Evolutionary conservation across 1,140 invertebrate genomes (phyloP).

Genomic region (Fopius arisanus): DNA sequence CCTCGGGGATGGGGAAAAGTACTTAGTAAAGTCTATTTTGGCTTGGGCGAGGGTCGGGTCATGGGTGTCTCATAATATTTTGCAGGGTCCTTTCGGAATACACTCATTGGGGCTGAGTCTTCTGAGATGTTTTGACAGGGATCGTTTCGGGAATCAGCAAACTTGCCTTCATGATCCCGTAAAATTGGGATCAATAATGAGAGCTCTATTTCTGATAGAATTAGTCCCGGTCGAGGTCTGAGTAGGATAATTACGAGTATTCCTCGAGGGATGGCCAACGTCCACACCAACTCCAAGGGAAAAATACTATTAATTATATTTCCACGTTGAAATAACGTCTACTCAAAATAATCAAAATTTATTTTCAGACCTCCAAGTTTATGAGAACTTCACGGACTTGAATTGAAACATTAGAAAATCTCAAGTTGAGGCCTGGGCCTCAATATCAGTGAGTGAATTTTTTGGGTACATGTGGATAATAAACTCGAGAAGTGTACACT

Average conservation of each 20-base stretch:
- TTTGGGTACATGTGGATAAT: slow-evolving; percentile 52
- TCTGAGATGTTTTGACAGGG: too few relatives aligned
- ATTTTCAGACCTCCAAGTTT: too few relatives aligned
- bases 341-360: too few relatives aligned
- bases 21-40: slow-evolving; percentile 45
- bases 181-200: background rate
- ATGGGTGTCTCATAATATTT: slow-evolving; percentile 37
- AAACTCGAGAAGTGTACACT: slow-evolving; percentile 46
- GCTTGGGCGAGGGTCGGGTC: slow-evolving; percentile 28
- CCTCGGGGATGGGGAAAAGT: background rate
- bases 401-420: too few relatives aligned
- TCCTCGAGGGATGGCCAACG: background rate
- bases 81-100: background rate
- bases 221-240: too few relatives aligned
- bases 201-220: too few relatives aligned
- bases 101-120: too few relatives aligned
- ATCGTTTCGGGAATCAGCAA: too few relatives aligned
- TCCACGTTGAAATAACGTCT: slow-evolving; percentile 36
- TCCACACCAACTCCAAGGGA: background rate
- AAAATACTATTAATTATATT: slow-evolving; percentile 12
- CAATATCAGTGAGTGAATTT: too few relatives aligned
- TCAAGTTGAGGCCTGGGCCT: too few relatives aligned
- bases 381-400: too few relatives aligned
- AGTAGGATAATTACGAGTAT: too few relatives aligned
- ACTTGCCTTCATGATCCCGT: background rate